Evolutionary conservation across 2,797 vertebrate genomes (phyloP), one percentile per base, ranked within the genome.

Genomic region (Trachops cirrhosus): DNA sequence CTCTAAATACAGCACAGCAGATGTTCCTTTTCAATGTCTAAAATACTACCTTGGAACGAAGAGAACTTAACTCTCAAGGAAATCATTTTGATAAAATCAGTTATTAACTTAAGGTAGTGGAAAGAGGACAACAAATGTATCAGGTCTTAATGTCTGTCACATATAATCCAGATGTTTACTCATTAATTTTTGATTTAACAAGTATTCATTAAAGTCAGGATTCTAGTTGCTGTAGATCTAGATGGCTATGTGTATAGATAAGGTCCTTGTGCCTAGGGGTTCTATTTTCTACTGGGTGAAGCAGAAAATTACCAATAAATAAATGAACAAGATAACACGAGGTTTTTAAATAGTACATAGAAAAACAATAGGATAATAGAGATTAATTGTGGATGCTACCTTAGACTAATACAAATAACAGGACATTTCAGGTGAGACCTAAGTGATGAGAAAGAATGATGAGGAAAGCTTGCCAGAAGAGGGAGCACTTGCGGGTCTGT

Each of bases 101-200:
- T 39, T 52, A 74, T n/a, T 86, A 86, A 93, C 54, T 86, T 80
- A 71, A 67, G 11, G 79, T 80, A 83, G 44, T 54, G 46, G 15
- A n/a, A 97, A 68, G 50, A 91, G 46, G 37, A 78, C 11, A 79
- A 79, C 37, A 64, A 75, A 64, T 85, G 3, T 41, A 67, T 86
- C 37, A 50, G 22, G 29, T 73, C 54, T 94, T 92, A 37, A 71
- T 68, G 18, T 70, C 68, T 87, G 32, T 82, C 24, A 70, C 70
- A 39, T 34, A 46, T 92, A 82, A 83, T 22, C 85, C 54, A 90
- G 44, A 57, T 86, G 91, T 50, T 94, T 88, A 48, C 3, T n/a
- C 62, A 68, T 48, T 11, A 78, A 1, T 41, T 89, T 74, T 62
- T 77, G 11, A 64, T 83, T 86, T 48, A 73, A 64, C 50, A 84